Evolutionary conservation across 2,888 invertebrate genomes (phyloP).

Genomic region (Cheilosia impressa): DNA sequence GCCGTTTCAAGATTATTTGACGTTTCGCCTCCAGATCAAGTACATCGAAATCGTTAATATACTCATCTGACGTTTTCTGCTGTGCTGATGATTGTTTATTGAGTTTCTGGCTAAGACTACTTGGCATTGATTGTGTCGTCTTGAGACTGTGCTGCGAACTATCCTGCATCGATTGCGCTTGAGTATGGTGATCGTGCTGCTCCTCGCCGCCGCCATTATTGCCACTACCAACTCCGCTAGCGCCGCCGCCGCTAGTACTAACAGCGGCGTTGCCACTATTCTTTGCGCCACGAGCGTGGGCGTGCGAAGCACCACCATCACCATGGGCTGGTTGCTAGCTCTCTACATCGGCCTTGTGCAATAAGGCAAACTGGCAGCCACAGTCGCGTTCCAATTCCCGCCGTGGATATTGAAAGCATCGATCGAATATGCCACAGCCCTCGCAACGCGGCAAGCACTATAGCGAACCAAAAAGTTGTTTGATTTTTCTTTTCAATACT

Average conservation of each 20-base stretch:
- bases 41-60: slow-evolving; percentile 80
- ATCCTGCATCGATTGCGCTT: slow-evolving; percentile 64
- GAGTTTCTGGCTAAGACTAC: slow-evolving; percentile 56
- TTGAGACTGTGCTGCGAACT: slow-evolving; percentile 77
- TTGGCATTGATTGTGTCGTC: slow-evolving; percentile 67
- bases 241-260: slow-evolving; percentile 55
- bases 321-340: slow-evolving; percentile 85
- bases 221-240: neutral
- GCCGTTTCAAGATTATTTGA: slow-evolving; percentile 81
- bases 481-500: slow-evolving; percentile 21
- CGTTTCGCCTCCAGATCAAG: slow-evolving; percentile 81
- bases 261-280: slow-evolving; percentile 44
- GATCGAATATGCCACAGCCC: slow-evolving; percentile 94
- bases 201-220: slow-evolving; percentile 58
- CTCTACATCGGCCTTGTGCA: slow-evolving; percentile 91
- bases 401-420: slow-evolving; percentile 94
- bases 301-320: slow-evolving; percentile 79
- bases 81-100: slow-evolving; percentile 62
- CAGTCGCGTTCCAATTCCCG: slow-evolving; percentile 90
- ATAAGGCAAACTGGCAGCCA: slow-evolving; percentile 95
- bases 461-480: slow-evolving; percentile 50
- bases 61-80: slow-evolving; percentile 77
- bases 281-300: slow-evolving; percentile 78
- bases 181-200: slow-evolving; percentile 69
- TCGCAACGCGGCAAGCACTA: slow-evolving; percentile 87